phyloP scores from a whole-genome alignment of 1,140 invertebrate species.

The Drosophila busckii region DNA sequence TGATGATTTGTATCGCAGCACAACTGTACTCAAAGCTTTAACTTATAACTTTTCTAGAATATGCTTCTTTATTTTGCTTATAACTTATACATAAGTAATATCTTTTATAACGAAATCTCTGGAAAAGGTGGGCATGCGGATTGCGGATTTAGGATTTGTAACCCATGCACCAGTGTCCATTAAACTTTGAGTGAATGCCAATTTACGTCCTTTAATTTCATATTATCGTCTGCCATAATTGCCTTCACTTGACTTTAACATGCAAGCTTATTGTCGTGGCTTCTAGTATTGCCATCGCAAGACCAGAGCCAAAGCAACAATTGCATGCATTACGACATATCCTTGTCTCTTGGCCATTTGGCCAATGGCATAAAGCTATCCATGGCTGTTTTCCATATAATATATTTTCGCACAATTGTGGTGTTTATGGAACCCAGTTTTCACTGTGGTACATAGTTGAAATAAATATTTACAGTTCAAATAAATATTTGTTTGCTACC shows the following conservation, averaged over 20 bases:
- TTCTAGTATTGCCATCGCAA: neutral
- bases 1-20: slow-evolving; percentile 54
- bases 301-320: neutral
- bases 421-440: too few species aligned
- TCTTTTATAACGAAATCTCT: slow-evolving; percentile 59
- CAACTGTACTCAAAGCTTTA: too few species aligned
- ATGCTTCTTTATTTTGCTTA: too few species aligned
- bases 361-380: too few species aligned
- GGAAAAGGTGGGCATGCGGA: slow-evolving; percentile 42
- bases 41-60: too few species aligned
- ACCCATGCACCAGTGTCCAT: slow-evolving; percentile 25
- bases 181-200: slow-evolving; percentile 46
- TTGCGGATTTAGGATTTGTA: slow-evolving; percentile 42
- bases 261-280: slow-evolving; percentile 17
- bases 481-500: too few species aligned
- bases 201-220: slow-evolving; percentile 63
- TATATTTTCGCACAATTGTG: too few species aligned
- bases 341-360: neutral
- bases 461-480: too few species aligned
- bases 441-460: too few species aligned
- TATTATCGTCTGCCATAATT: slow-evolving; percentile 55
- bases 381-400: too few species aligned
- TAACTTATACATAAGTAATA: slow-evolving; percentile 46
- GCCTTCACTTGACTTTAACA: slow-evolving; percentile 4
- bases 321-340: neutral